Evolutionary conservation across 2,113 vertebrate genomes (phyloP).

Genomic region (Sminthopsis crassicaudata): DNA sequence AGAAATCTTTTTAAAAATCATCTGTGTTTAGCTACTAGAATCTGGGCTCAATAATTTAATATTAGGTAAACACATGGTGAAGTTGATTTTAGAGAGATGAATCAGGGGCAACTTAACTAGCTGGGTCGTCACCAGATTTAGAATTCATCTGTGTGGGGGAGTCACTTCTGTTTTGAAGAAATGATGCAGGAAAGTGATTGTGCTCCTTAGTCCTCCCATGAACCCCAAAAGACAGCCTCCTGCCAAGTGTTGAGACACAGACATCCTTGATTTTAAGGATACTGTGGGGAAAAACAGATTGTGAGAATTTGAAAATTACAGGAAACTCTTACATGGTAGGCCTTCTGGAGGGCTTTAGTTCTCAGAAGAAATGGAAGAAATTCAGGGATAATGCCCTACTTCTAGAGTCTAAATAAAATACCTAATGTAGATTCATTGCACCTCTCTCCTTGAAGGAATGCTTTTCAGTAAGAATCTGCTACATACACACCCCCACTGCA

Average conservation of each 20-base stretch:
- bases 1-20: neutral
- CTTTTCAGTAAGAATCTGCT: slow-evolving; percentile 21
- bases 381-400: neutral
- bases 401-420: neutral
- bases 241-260: neutral
- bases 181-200: neutral
- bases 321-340: neutral
- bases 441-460: neutral
- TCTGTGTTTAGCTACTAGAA: neutral
- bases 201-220: neutral
- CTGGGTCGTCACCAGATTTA: neutral
- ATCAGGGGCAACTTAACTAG: neutral
- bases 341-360: neutral
- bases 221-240: neutral
- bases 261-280: neutral
- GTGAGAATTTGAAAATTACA: neutral
- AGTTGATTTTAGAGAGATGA: neutral
- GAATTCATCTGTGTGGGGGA: neutral
- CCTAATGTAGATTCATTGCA: neutral
- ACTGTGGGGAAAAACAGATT: neutral
- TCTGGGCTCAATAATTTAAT: neutral
- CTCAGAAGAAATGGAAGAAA: neutral
- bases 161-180: neutral
- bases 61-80: neutral
- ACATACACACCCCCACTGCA: neutral